Conservation (phyloP, 2,113 vertebrate species). For the Deroptyus accipitrinus region DNA sequence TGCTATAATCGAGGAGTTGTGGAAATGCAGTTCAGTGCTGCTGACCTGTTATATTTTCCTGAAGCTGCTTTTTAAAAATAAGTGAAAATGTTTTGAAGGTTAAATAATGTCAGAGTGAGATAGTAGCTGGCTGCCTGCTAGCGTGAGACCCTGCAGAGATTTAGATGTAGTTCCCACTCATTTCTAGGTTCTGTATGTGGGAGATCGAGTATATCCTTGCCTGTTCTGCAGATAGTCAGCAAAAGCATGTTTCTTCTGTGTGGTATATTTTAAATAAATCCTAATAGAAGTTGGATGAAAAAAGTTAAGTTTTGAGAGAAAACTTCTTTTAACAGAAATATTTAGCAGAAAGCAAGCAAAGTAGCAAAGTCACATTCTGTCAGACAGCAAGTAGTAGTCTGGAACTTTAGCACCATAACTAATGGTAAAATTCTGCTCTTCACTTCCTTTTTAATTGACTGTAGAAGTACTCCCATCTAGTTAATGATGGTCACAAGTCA, state of each 20-base stretch:
- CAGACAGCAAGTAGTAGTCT: not conserved
- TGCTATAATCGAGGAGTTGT: not conserved
- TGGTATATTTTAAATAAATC: not conserved
- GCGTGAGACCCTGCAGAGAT: not conserved
- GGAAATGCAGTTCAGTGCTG: not conserved
- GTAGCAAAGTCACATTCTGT: not conserved
- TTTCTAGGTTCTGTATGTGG: not conserved
- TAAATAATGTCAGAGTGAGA: not conserved
- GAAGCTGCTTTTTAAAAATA: not conserved
- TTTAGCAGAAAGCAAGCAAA: not conserved
- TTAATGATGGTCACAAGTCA: not conserved
- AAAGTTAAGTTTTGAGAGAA: not conserved
- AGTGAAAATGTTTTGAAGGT: not conserved
- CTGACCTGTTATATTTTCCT: not conserved
- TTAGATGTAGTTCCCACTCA: not conserved
- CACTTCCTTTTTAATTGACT: not conserved
- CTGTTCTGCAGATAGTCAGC: not conserved
- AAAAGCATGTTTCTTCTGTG: not conserved
- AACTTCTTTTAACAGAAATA: not conserved
- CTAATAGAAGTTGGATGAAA: not conserved
- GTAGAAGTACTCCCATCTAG: not conserved
- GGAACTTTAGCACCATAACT: not conserved
- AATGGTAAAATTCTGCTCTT: not conserved
- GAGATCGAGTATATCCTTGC: not conserved
- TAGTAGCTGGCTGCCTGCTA: not conserved